A percentile compares a stretch with the other conserved stretches of the same genome.
phyloP scores from a whole-genome alignment of 2,888 invertebrate genomes.

The Lissonota sp. region DNA sequence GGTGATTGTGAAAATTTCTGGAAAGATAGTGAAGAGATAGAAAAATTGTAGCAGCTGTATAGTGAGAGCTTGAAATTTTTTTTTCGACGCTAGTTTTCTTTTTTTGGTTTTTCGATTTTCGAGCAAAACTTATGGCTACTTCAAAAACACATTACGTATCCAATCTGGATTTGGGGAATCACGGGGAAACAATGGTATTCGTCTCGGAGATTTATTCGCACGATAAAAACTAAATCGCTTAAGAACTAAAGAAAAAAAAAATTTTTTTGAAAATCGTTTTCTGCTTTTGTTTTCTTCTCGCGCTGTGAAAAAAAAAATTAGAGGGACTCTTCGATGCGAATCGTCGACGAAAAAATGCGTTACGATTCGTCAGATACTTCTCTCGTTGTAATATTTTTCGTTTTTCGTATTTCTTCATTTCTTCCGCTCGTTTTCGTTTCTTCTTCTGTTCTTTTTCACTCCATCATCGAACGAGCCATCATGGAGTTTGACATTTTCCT shows the following conservation, averaged over 20 bases:
- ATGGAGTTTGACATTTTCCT: not conserved
- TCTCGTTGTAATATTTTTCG: conserved; percentile 36
- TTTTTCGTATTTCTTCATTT: conserved; percentile 14
- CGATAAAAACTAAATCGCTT: conserved; percentile 37
- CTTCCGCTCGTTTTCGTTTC: not conserved
- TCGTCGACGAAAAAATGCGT: conserved; percentile 9
- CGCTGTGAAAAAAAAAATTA: conserved; percentile 35
- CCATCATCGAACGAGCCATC: not conserved
- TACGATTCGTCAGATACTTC: conserved; percentile 56
- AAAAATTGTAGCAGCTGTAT: conserved; percentile 56
- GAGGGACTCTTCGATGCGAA: conserved; percentile 22
- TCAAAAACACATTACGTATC: conserved; percentile 7
- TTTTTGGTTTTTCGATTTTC: not conserved
- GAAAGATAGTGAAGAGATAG: conserved; percentile 62
- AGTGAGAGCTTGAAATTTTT: conserved; percentile 29
- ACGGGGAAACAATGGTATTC: conserved; percentile 31
- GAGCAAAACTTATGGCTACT: conserved; percentile 52
- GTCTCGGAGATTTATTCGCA: conserved; percentile 58
- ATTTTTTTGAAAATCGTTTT: conserved; percentile 5
- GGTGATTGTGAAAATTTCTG: conserved; percentile 44
- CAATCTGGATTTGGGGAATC: conserved; percentile 15
- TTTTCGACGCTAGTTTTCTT: conserved; percentile 24
- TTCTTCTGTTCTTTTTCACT: not conserved
- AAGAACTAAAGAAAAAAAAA: conserved; percentile 55
- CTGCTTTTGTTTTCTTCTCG: not conserved